Conservation (phyloP, 37 sponge, comb jelly and placozoan species). For the Aplysina aerophoba region DNA sequence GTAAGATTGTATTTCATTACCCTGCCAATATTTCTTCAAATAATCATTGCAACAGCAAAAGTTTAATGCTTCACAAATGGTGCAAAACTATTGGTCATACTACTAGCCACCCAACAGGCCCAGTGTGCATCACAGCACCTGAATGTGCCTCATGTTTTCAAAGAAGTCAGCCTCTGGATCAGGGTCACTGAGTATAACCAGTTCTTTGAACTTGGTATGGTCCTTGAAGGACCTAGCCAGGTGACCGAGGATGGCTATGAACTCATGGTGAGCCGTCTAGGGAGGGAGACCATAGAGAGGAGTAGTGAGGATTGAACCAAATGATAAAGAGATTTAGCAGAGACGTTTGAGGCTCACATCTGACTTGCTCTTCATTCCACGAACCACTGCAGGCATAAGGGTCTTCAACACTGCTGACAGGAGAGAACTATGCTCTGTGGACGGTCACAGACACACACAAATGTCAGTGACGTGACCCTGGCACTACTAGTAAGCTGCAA, state of each 20-base stretch:
- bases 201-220: slow-evolving; percentile 66
- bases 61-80: too few species aligned
- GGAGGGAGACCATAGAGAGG: background rate
- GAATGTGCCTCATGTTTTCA: slow-evolving; percentile 86
- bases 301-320: background rate
- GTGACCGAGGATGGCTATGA: slow-evolving; percentile 61
- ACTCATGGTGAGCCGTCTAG: slow-evolving; percentile 65
- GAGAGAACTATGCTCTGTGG: slow-evolving; percentile 45
- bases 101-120: too few species aligned
- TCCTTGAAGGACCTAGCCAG: slow-evolving; percentile 55
- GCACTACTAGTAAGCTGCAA: background rate
- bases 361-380: slow-evolving; percentile 54
- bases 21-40: too few species aligned
- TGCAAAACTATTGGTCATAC: too few species aligned
- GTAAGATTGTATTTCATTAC: too few species aligned
- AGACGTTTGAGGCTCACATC: slow-evolving; percentile 33
- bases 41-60: too few species aligned
- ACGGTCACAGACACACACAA: background rate
- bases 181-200: slow-evolving; percentile 45
- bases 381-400: slow-evolving; percentile 37
- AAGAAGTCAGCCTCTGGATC: slow-evolving; percentile 91
- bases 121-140: slow-evolving; percentile 33
- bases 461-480: background rate
- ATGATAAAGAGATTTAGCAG: background rate
- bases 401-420: slow-evolving; percentile 39